A percentile compares a stretch with the other conserved stretches of the same genome.
Evolutionary conservation across 2,113 vertebrate genomes (phyloP).

Genomic region (Bubo scandiacus): DNA sequence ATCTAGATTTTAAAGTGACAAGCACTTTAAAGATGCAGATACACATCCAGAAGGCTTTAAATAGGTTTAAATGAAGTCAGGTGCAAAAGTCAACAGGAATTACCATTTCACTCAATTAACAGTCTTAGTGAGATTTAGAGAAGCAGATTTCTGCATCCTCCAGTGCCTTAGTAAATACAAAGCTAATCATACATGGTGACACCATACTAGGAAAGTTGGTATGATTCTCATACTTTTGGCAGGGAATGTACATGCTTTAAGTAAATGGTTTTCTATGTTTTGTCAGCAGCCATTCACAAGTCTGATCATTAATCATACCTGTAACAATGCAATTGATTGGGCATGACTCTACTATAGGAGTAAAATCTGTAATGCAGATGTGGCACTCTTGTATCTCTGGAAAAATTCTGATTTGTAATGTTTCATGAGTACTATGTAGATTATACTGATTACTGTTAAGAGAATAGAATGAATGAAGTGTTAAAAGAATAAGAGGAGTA

Average conservation of each 20-base stretch:
- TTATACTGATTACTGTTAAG: background rate
- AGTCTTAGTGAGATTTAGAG: background rate
- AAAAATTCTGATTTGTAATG: background rate
- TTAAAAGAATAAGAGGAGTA: background rate
- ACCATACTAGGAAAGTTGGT: accelerated
- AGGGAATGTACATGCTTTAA: background rate
- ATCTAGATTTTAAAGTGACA: background rate
- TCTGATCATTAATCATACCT: background rate
- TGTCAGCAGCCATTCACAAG: background rate
- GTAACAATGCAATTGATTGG: background rate
- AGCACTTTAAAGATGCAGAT: background rate
- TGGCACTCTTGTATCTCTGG: background rate
- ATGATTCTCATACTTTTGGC: background rate
- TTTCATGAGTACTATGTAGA: background rate
- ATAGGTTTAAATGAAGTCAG: background rate
- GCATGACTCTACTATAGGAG: background rate
- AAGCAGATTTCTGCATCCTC: background rate
- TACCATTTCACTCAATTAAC: background rate
- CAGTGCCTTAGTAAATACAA: background rate
- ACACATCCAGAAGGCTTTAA: background rate
- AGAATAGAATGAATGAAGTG: background rate
- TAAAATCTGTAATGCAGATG: background rate
- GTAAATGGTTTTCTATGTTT: background rate
- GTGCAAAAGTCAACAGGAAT: background rate
- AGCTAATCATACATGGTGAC: background rate